Conservation (phyloP, 2,888 invertebrate species). For the Euphydryas editha region DNA sequence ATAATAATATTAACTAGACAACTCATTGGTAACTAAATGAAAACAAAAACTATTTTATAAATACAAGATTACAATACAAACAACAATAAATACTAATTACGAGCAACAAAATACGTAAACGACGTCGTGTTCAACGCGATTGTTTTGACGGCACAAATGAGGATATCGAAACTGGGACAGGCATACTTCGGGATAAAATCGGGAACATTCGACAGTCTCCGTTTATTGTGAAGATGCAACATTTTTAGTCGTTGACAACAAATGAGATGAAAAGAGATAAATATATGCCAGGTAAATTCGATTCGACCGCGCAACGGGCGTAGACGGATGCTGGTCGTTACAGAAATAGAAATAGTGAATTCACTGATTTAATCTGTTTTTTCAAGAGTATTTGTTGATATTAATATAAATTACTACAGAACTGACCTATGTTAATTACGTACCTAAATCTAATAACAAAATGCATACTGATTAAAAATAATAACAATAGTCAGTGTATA, state of each 20-base stretch:
- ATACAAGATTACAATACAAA: neutral
- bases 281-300: constrained; percentile 47
- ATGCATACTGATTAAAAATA: too few relatives aligned
- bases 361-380: constrained; percentile 34
- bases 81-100: constrained; percentile 18
- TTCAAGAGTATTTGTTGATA: neutral
- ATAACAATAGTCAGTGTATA: too few relatives aligned
- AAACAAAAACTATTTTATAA: constrained; percentile 7
- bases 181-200: constrained; percentile 56
- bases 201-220: constrained; percentile 61
- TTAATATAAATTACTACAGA: neutral
- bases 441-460: too few relatives aligned
- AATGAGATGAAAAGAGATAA: constrained; percentile 55
- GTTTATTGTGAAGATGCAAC: constrained; percentile 49
- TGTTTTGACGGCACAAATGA: constrained; percentile 54
- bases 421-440: constrained; percentile 4
- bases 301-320: constrained; percentile 40
- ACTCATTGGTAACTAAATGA: neutral
- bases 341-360: constrained; percentile 30
- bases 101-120: constrained; percentile 52
- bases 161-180: constrained; percentile 66
- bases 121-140: constrained; percentile 47
- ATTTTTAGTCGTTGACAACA: constrained; percentile 38
- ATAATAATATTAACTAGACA: neutral
- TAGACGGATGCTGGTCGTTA: constrained; percentile 68